Evolutionary conservation across 2,888 invertebrate species (phyloP).

Genomic region (Sinodicranocentrus sp.): DNA sequence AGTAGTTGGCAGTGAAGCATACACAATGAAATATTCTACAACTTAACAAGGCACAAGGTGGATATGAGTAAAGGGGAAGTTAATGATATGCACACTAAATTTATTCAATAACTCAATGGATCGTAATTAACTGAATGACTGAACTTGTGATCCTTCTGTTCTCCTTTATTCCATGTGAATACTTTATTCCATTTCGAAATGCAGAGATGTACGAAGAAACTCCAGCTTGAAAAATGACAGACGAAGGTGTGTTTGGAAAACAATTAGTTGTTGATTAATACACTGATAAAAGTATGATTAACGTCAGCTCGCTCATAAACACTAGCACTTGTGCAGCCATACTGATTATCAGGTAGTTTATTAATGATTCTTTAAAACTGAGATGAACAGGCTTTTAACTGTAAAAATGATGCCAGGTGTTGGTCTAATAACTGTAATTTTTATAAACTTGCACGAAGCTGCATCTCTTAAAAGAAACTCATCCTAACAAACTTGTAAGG

Average conservation of each 20-base stretch:
- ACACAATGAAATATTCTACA: slow-evolving; percentile 35
- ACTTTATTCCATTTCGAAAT: neutral
- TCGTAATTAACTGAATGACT: slow-evolving; percentile 55
- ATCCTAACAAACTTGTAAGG: neutral
- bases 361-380: slow-evolving; percentile 44
- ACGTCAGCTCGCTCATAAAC: slow-evolving; percentile 43
- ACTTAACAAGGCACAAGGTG: slow-evolving; percentile 30
- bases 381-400: slow-evolving; percentile 23
- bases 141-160: slow-evolving; percentile 36
- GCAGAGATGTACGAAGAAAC: neutral
- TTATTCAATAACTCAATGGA: slow-evolving; percentile 37
- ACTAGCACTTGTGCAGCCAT: slow-evolving; percentile 48
- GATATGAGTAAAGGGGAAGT: neutral
- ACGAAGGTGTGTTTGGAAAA: slow-evolving; percentile 59
- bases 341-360: slow-evolving; percentile 45
- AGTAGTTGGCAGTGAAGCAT: neutral
- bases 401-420: slow-evolving; percentile 43
- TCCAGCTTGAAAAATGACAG: slow-evolving; percentile 30
- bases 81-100: slow-evolving; percentile 46
- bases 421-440: slow-evolving; percentile 21
- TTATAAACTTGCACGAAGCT: neutral
- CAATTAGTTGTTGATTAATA: slow-evolving; percentile 62
- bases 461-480: neutral
- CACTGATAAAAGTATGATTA: slow-evolving; percentile 56
- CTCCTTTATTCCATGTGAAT: neutral